Conservation (phyloP, 2,113 vertebrate genomes). For the Hyla sarda region DNA sequence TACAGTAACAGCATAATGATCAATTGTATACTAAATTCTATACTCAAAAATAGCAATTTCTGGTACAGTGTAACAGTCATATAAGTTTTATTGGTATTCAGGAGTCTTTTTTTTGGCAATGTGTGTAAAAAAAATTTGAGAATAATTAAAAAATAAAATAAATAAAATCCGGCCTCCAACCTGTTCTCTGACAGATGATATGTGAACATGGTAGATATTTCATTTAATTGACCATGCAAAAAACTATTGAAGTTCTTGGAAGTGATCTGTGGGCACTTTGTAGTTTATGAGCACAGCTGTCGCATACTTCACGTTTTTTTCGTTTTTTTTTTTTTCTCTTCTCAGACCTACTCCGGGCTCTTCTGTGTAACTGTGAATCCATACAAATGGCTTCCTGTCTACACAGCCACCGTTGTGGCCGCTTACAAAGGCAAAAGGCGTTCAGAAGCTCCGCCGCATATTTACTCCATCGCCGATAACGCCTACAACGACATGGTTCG, state of each 20-base stretch:
- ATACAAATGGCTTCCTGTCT: slow-evolving; percentile 95
- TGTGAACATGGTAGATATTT: slow-evolving; percentile 29
- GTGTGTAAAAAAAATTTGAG: slow-evolving; percentile 8
- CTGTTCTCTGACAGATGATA: slow-evolving; percentile 34
- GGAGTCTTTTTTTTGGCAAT: neutral
- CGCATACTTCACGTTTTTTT: slow-evolving; percentile 19
- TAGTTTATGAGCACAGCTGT: slow-evolving; percentile 52
- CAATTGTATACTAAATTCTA: too few relatives aligned
- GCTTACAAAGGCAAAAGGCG: slow-evolving; percentile 92
- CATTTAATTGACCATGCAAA: slow-evolving; percentile 31
- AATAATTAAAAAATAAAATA: too few relatives aligned
- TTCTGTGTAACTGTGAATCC: slow-evolving; percentile 96
- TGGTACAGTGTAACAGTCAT: neutral
- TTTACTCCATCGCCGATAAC: slow-evolving; percentile 89
- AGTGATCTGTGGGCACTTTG: slow-evolving; percentile 30
- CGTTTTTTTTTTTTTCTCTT: slow-evolving; percentile 1
- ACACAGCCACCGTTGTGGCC: slow-evolving; percentile 82
- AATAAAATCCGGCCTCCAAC: neutral
- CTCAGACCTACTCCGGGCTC: slow-evolving; percentile 91
- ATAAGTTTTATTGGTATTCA: neutral
- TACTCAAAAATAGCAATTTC: neutral
- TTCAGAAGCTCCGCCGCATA: slow-evolving; percentile 85
- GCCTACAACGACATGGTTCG: slow-evolving; percentile 94
- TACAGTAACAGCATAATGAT: neutral
- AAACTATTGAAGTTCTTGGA: slow-evolving; percentile 36